A percentile compares a stretch with the other conserved stretches of the same genome.
phyloP scores from a whole-genome alignment of 2,888 invertebrate genomes.

The Podotricha telesiphe region DNA sequence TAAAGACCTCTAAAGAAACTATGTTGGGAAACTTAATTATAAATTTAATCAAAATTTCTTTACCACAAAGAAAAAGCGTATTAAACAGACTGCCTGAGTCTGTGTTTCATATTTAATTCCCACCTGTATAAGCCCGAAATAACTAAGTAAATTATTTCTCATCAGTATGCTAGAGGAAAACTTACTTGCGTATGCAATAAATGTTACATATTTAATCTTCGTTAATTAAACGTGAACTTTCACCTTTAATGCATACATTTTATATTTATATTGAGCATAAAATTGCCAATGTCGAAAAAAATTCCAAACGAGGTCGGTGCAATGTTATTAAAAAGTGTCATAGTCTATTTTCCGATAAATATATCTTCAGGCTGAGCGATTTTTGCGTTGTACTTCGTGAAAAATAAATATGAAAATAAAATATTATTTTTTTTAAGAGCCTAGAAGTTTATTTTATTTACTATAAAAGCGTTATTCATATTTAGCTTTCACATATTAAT shows the following conservation, averaged over 20 bases:
- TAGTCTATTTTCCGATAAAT: conserved; percentile 2
- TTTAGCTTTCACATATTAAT: too few relatives aligned
- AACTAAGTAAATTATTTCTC: conserved; percentile 26
- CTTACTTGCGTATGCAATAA: conserved; percentile 24
- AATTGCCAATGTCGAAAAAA: conserved; percentile 7
- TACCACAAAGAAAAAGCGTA: not conserved
- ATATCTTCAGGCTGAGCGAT: not conserved
- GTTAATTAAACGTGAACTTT: conserved; percentile 26
- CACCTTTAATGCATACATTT: not conserved
- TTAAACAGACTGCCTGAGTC: conserved; percentile 2
- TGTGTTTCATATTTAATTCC: conserved; percentile 23
- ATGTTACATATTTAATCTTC: conserved; percentile 27
- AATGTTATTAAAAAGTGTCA: conserved; percentile 3
- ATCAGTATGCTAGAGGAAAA: conserved; percentile 21
- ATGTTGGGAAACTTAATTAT: not conserved
- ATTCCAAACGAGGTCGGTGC: not conserved
- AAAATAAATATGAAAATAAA: too few relatives aligned
- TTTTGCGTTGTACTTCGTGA: too few relatives aligned
- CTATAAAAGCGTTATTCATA: too few relatives aligned
- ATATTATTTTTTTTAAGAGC: too few relatives aligned
- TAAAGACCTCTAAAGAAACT: too few relatives aligned
- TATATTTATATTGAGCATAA: not conserved
- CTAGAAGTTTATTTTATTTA: too few relatives aligned
- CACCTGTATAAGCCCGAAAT: conserved; percentile 20
- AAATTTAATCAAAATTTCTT: not conserved